Evolutionary conservation across 2,888 invertebrate genomes (phyloP), one percentile per base, ranked within the genome.

Genomic region (Rhingia campestris): DNA sequence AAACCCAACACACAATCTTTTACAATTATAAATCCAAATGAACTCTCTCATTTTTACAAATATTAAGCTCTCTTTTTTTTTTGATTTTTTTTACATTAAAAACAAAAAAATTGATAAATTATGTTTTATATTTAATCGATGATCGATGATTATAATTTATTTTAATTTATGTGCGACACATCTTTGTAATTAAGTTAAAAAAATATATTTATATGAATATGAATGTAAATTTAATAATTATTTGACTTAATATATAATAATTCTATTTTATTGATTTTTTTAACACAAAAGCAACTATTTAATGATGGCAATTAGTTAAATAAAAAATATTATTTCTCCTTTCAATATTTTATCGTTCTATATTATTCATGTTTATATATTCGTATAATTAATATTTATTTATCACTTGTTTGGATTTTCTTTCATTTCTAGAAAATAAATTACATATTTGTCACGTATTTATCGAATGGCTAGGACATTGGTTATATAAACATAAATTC

Each of bases 221-320:
- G 54, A 54, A 43, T 51, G 14, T 53, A 9, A 67, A 39, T 63
- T 43, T 30, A 56, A 63, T 32, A 59, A 56, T 67, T 14, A 9
- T 51, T 64, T 49, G 6, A 4, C 6, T 5, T 7, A 30, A 43
- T 14, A 33, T 22, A 9, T 35, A 33, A 12, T 14, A 45, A n/a
- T 6, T 5, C n/a, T 41, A 9, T 22, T 39, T 58, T 41, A 35
- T 35, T 47, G 14, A 5, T 53, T 43, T 12, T 51, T 59, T 45
- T 53, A 56, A 66, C 51, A 53, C 53, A 67, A 69, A 80, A 75
- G 75, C 81, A 81, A 81, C 79, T 43, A 66, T 41, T 66, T 61
- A 61, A 74, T 75, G 63, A 81, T 81, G 81, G 81, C 81, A 81
- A 70, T 70, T 76, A 49, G 64, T 59, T 35, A 76, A 70, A 72